Evolutionary conservation across 2,888 invertebrate species (phyloP), one percentile per base, ranked within the genome.

Genomic region (Stegana nigrithorax): DNA sequence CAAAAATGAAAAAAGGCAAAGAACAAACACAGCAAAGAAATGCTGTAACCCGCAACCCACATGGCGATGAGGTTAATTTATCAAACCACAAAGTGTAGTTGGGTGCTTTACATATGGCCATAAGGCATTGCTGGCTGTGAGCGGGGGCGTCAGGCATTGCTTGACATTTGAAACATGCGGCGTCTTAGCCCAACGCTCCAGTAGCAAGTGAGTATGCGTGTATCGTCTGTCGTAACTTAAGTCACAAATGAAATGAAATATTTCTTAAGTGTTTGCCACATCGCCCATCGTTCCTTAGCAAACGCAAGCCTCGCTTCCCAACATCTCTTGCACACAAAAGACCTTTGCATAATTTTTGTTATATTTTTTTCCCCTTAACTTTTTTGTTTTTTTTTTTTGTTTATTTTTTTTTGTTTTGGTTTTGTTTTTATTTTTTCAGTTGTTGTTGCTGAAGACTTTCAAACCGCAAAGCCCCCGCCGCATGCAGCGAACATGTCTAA

Each of bases 31-130:
- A 2, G n/a, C n/a, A 32, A 2, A 32, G 19, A 44, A 14, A 44
- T 3, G 32, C n/a, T 12, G 32, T 10, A 36, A 12, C 39, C 8
- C 25, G 17, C n/a, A n/a, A n/a, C n/a, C 23, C 70, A 64, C 67
- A 65, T 64, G 64, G 66, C 68, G 65, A 66, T 73, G 77, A 67
- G 75, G 79, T 77, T 77, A 74, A 77, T 77, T 74, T 79, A 72
- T 66, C 67, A 68, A 68, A 39, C 39, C 39, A 14, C 39, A 39
- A 14, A 39, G 39, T 39, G 39, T 1, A 39, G 17, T 39, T 39
- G 39, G 39, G 39, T n/a, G n/a, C n/a, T n/a, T n/a, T n/a, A n/a
- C n/a, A n/a, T n/a, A n/a, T n/a, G n/a, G 39, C 17, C 39, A 39
- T n/a, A 39, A 14, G n/a, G 17, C 5, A 39, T 14, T 8, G 6